phyloP scores from a whole-genome alignment of 2,888 invertebrate genomes.

The Arenicola marina region DNA sequence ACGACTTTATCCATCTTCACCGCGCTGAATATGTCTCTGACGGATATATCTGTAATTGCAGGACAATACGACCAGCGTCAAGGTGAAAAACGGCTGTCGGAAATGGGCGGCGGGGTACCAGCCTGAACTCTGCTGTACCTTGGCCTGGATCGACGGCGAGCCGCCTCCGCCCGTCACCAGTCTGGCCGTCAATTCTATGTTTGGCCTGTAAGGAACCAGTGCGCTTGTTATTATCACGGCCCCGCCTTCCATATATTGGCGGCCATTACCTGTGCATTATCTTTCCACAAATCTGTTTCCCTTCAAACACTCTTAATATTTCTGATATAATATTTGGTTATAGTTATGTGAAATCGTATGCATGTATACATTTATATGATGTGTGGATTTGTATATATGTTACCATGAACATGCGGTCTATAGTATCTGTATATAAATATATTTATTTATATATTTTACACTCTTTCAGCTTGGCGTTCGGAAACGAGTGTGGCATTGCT shows the following conservation, averaged over 20 bases:
- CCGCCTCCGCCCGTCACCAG: conserved; percentile 85
- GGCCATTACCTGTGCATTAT: not conserved
- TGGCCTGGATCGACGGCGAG: conserved; percentile 75
- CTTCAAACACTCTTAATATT: no score
- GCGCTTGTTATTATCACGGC: no score
- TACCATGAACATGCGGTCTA: no score
- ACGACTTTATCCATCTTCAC: no score
- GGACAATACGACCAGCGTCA: conserved; percentile 57
- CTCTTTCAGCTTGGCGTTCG: conserved; percentile 86
- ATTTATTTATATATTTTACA: not conserved
- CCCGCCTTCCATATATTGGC: no score
- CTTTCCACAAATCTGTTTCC: no score
- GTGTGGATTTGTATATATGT: no score
- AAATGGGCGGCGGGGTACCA: conserved; percentile 95
- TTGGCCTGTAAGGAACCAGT: conserved; percentile 84
- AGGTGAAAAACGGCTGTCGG: conserved; percentile 75
- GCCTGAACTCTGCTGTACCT: conserved; percentile 90
- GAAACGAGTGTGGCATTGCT: conserved; percentile 93
- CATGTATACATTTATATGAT: no score
- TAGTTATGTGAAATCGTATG: no score
- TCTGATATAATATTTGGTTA: no score
- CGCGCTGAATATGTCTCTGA: no score
- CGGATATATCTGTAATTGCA: conserved; percentile 7
- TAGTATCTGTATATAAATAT: no score
- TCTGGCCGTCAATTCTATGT: conserved; percentile 92